Base-by-base conservation (phyloP, 2,888 invertebrate genomes). In the Latheticus oryzae region DNA sequence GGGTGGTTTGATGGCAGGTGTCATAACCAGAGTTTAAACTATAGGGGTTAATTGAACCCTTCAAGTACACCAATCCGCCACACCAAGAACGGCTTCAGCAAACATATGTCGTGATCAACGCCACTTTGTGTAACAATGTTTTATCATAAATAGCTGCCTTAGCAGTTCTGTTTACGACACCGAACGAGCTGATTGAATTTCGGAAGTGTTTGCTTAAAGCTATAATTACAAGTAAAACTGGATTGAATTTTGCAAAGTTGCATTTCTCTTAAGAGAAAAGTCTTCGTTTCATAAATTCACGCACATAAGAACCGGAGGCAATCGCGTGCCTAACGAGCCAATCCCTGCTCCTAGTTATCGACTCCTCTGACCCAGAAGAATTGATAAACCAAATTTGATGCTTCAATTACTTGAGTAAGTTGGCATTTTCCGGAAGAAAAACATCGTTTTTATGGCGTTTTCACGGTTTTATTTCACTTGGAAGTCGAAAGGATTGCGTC, bases 381-480 rank as follows among this genome's bases (percentile, higher is more conserved):
- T 50, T 56, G 48, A 56, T 42, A 56, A 55, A 56, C 42, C 7
- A 15, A 50, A 50, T 50, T 56, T 56, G 56, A 56, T 56, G 56
- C 56, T 42, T 56, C 50, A 56, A 56, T 56, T 56, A 55, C 48
- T 40, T 24, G 47, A 53, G 37, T 35, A 19, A 13, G 35, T 53
- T 26, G 33, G 9, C 12, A 16, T 8, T 52, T 8, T 23, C 33
- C 28, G 3, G 26, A 35, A 53, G 37, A 38, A 35, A 26, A 53
- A 53, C 52, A 53, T 53, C 17, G 35, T 26, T 53, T 53, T 53
- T 42, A 53, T 24, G 43, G 15, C 35, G 15, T 26, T 26, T 13
- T 43, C 33, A 53, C 21, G 30, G 53, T 43, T 30, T 26, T n/a
- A n/a, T n/a, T n/a, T n/a, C n/a, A n/a, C n/a, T n/a, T n/a, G n/a